Conservation (phyloP, 2,888 invertebrate species). For the Leptopilina syphax region DNA sequence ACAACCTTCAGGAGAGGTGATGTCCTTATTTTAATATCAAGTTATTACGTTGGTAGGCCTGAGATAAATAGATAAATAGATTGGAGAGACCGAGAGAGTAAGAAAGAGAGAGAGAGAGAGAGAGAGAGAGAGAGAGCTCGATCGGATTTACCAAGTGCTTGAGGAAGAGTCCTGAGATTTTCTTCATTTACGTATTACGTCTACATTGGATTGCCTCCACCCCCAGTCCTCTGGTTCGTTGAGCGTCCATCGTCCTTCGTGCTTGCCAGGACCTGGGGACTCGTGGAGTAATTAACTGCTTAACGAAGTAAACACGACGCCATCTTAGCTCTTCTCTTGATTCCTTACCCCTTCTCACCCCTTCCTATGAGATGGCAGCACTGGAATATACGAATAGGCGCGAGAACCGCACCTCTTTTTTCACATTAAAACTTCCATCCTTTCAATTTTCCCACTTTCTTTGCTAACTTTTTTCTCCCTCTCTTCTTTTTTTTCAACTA, state of each 20-base stretch:
- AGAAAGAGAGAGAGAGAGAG: slow-evolving; percentile 62
- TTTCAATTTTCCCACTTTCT: too few relatives aligned
- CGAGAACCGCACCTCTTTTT: slow-evolving; percentile 60
- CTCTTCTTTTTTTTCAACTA: too few relatives aligned
- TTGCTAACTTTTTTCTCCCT: too few relatives aligned
- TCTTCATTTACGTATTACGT: slow-evolving; percentile 56
- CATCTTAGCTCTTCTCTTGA: slow-evolving; percentile 72
- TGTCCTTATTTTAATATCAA: slow-evolving; percentile 75
- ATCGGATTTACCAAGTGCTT: slow-evolving; percentile 72
- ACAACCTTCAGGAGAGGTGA: slow-evolving; percentile 52
- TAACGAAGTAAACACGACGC: slow-evolving; percentile 77
- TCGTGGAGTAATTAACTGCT: slow-evolving; percentile 76
- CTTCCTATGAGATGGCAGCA: slow-evolving; percentile 24
- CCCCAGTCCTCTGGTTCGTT: slow-evolving; percentile 54
- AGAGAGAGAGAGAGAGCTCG: slow-evolving; percentile 68
- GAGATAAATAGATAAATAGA: slow-evolving; percentile 76
- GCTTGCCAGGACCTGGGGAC: slow-evolving; percentile 66
- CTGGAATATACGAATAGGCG: slow-evolving; percentile 55
- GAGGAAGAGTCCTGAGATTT: slow-evolving; percentile 57
- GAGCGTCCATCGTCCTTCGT: slow-evolving; percentile 66
- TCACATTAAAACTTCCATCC: slow-evolving; percentile 35
- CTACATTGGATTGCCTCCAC: slow-evolving; percentile 65
- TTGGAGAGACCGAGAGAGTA: slow-evolving; percentile 67
- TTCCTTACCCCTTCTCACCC: slow-evolving; percentile 55
- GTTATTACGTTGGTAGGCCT: slow-evolving; percentile 68